Evolutionary conservation across 2,888 invertebrate species (phyloP).

Genomic region (Eilema depressum): DNA sequence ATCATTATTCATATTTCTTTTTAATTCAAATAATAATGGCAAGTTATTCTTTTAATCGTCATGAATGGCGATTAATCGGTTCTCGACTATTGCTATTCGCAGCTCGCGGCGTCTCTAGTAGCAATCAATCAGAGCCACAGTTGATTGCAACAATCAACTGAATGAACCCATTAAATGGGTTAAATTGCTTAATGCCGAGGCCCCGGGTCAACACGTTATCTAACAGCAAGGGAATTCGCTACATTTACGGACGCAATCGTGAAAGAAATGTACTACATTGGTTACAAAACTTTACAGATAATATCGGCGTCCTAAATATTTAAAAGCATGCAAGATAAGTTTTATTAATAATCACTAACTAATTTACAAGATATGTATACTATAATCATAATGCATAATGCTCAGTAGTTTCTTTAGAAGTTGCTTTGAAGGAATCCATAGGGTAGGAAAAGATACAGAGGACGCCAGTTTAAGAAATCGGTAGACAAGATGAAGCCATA

Average conservation of each 20-base stretch:
- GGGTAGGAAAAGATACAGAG: too few species aligned
- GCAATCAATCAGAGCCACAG: slow-evolving; percentile 48
- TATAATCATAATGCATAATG: too few species aligned
- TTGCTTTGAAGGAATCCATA: too few species aligned
- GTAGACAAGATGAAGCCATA: too few species aligned
- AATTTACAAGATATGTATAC: not conserved
- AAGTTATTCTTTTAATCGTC: not conserved
- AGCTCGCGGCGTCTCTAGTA: slow-evolving; percentile 18
- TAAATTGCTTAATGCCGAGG: slow-evolving; percentile 79
- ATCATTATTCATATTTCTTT: not conserved
- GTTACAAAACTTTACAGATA: slow-evolving; percentile 4
- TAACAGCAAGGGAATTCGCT: slow-evolving; percentile 63
- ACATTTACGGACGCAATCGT: slow-evolving; percentile 41
- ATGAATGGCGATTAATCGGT: not conserved
- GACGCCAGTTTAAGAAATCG: too few species aligned
- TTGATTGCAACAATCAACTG: slow-evolving; percentile 62
- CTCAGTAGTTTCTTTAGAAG: too few species aligned
- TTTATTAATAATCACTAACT: slow-evolving; percentile 4
- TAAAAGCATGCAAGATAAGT: not conserved
- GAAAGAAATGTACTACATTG: slow-evolving; percentile 18
- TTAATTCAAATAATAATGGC: not conserved
- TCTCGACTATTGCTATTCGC: not conserved
- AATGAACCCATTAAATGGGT: slow-evolving; percentile 57
- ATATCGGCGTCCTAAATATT: slow-evolving; percentile 10
- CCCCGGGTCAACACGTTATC: slow-evolving; percentile 75